Evolutionary conservation across 2,797 vertebrate species (phyloP).

Genomic region (Argyrosomus regius): DNA sequence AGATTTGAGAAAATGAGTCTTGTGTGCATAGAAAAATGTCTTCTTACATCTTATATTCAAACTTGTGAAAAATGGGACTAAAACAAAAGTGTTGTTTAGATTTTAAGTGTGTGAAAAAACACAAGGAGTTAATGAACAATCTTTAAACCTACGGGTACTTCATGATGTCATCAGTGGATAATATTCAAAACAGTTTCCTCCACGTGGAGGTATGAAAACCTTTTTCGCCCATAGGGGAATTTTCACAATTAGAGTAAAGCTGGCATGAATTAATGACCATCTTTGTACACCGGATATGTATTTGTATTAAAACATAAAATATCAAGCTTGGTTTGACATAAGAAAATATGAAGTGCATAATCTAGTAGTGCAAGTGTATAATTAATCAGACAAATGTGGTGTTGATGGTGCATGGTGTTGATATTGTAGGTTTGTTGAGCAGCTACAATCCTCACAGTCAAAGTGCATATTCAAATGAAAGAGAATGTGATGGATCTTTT

Average conservation of each 20-base stretch:
- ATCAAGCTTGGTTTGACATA: background rate
- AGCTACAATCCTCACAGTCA: background rate
- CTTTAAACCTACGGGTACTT: background rate
- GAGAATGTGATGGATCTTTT: background rate
- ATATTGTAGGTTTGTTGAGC: background rate
- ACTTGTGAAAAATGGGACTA: too few species aligned
- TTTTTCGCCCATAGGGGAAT: background rate
- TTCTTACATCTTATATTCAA: too few species aligned
- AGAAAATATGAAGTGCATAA: background rate
- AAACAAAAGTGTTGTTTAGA: too few species aligned
- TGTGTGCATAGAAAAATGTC: too few species aligned
- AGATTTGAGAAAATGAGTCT: too few species aligned
- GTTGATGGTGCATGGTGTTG: background rate
- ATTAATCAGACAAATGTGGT: background rate
- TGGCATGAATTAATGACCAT: too few species aligned
- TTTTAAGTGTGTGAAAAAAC: too few species aligned
- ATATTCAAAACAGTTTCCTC: background rate
- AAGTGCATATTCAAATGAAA: background rate
- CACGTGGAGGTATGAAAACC: background rate
- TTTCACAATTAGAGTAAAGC: background rate
- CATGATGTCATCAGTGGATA: background rate
- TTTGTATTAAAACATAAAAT: background rate
- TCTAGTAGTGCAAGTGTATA: background rate
- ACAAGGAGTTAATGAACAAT: too few species aligned
- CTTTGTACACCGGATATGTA: background rate